Percentiles rank a stretch among this genome's conserved stretches.
Conservation (phyloP, 2,113 vertebrate species). For the Puffinus mauretanicus region DNA sequence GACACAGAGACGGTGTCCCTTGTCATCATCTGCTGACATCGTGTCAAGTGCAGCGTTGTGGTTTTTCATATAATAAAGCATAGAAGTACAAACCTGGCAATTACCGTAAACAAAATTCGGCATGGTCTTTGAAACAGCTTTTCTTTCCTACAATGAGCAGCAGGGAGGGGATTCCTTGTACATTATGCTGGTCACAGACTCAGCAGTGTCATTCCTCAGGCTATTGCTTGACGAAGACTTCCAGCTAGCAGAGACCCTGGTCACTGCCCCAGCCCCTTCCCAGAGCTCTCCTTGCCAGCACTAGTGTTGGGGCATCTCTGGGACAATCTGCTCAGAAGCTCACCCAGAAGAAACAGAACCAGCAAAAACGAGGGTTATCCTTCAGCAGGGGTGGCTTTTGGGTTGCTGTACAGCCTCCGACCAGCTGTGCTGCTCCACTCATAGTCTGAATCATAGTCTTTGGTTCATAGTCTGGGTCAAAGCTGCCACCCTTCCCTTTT, state of each 20-base stretch:
- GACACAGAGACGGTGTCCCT: background rate
- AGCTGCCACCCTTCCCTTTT: background rate
- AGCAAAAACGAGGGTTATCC: background rate
- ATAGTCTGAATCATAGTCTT: background rate
- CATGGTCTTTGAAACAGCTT: background rate
- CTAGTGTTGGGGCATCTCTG: background rate
- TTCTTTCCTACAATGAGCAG: background rate
- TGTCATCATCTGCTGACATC: background rate
- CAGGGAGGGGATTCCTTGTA: background rate
- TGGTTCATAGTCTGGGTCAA: background rate
- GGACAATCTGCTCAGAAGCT: background rate
- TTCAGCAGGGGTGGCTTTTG: background rate
- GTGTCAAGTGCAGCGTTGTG: background rate
- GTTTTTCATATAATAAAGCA: background rate
- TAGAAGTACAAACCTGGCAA: background rate
- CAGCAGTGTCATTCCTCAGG: background rate
- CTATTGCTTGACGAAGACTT: background rate
- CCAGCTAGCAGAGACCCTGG: background rate
- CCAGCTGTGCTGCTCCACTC: background rate
- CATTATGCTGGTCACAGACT: background rate
- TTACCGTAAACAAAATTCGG: background rate
- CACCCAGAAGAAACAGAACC: background rate
- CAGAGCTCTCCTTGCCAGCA: background rate
- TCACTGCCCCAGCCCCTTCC: accelerated
- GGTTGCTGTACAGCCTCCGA: background rate